Percentiles rank a stretch among this genome's conserved stretches.
Evolutionary conservation across 2,113 vertebrate species (phyloP).

Genomic region (Scalopus aquaticus): DNA sequence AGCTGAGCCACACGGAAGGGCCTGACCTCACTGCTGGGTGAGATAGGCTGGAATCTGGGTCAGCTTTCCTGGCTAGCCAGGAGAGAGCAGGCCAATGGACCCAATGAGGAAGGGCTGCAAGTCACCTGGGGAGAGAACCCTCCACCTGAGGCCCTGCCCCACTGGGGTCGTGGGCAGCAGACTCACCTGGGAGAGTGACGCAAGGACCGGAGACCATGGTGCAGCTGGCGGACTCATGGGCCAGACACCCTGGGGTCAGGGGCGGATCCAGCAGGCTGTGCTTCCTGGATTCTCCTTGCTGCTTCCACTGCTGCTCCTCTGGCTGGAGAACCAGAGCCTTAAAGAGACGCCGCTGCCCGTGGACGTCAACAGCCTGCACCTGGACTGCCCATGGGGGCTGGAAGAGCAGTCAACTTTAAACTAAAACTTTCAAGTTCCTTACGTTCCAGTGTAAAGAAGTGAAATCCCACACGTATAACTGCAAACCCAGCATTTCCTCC

Average conservation of each 20-base stretch:
- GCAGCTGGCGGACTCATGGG: rapidly evolving
- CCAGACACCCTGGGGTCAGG: rapidly evolving
- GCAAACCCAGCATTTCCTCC: rapidly evolving
- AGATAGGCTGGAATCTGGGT: rapidly evolving
- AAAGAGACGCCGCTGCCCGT: rapidly evolving
- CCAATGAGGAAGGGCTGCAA: neutral
- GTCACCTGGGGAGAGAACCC: neutral
- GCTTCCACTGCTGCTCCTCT: neutral
- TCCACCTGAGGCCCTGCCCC: too few relatives aligned
- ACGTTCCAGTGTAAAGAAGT: neutral
- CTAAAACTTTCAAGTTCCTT: too few relatives aligned
- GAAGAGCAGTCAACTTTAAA: neutral
- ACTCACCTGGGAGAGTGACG: neutral
- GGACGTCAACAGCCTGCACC: rapidly evolving
- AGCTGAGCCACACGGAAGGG: neutral
- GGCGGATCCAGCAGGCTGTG: rapidly evolving
- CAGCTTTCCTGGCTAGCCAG: neutral
- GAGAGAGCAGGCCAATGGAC: too few relatives aligned
- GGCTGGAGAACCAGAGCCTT: neutral
- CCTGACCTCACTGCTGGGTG: rapidly evolving
- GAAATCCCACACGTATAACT: neutral
- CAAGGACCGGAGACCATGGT: rapidly evolving
- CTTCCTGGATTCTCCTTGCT: too few relatives aligned
- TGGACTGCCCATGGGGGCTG: rapidly evolving
- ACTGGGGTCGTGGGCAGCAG: too few relatives aligned